Evolutionary conservation across 2,888 invertebrate species (phyloP).

Genomic region (Acanthosepion pharaonis): DNA sequence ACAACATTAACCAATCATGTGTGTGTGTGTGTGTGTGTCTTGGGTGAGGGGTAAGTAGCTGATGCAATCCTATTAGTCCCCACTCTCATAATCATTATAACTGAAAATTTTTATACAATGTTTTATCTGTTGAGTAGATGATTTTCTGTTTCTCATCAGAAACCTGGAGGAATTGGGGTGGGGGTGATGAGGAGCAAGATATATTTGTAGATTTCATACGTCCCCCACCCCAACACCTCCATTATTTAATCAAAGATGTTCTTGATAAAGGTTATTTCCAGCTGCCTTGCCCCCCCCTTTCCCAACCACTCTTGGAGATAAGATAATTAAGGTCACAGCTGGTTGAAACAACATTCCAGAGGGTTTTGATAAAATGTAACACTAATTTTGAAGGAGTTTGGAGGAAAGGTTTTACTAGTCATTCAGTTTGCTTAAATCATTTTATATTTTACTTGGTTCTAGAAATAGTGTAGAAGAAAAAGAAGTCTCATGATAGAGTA

Average conservation of each 20-base stretch:
- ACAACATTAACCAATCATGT: too few relatives aligned
- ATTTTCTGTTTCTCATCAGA: background rate
- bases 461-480: too few relatives aligned
- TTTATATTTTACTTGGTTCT: too few relatives aligned
- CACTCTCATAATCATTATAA: background rate
- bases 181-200: background rate
- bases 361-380: background rate
- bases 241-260: background rate
- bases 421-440: too few relatives aligned
- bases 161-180: background rate
- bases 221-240: background rate
- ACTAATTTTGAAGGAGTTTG: too few relatives aligned
- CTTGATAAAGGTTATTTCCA: background rate
- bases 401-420: too few relatives aligned
- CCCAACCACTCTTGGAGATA: background rate
- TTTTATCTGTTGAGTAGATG: background rate
- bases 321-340: slow-evolving; percentile 33
- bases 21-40: too few relatives aligned
- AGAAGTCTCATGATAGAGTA: too few relatives aligned
- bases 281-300: too few relatives aligned
- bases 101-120: background rate
- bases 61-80: too few relatives aligned
- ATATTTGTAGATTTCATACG: background rate
- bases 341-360: slow-evolving; percentile 3
- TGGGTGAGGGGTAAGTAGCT: too few relatives aligned